Conservation (phyloP, 1,140 invertebrate species). For the Saccostrea echinata region DNA sequence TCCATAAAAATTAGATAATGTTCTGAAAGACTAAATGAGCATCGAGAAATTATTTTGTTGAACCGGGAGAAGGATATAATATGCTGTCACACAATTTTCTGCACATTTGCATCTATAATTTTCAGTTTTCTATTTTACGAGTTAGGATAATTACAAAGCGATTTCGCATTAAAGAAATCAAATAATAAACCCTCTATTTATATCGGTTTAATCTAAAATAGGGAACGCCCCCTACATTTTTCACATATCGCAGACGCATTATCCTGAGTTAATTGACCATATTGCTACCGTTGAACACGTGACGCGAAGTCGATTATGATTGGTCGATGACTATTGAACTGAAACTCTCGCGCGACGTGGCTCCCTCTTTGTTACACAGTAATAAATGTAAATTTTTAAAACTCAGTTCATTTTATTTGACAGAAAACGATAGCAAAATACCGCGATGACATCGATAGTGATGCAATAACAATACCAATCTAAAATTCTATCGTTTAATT, state of each 20-base stretch:
- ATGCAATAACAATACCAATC: background rate
- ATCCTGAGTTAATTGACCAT: constrained; percentile 34
- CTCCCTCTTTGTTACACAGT: constrained; percentile 23
- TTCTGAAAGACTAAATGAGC: background rate
- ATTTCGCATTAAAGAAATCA: constrained; percentile 39
- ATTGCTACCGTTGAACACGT: constrained; percentile 14
- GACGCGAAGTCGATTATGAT: constrained; percentile 7
- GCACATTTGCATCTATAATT: constrained; percentile 39
- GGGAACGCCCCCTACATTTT: constrained; percentile 35
- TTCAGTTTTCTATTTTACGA: constrained; percentile 37
- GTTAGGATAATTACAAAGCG: constrained; percentile 11
- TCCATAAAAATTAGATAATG: background rate
- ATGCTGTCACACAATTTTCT: constrained; percentile 28
- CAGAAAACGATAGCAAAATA: constrained; percentile 24
- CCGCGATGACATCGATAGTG: background rate
- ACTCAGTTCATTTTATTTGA: constrained; percentile 33
- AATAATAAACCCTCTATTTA: constrained; percentile 30
- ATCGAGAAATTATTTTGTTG: background rate
- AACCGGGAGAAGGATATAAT: background rate
- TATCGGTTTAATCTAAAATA: constrained; percentile 31
- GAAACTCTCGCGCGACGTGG: background rate
- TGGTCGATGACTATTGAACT: constrained; percentile 27
- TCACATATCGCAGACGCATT: constrained; percentile 31
- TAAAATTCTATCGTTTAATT: background rate
- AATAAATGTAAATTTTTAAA: constrained; percentile 37